phyloP scores from a whole-genome alignment of 1,140 invertebrate species.

The Neodiprion pinetum region DNA sequence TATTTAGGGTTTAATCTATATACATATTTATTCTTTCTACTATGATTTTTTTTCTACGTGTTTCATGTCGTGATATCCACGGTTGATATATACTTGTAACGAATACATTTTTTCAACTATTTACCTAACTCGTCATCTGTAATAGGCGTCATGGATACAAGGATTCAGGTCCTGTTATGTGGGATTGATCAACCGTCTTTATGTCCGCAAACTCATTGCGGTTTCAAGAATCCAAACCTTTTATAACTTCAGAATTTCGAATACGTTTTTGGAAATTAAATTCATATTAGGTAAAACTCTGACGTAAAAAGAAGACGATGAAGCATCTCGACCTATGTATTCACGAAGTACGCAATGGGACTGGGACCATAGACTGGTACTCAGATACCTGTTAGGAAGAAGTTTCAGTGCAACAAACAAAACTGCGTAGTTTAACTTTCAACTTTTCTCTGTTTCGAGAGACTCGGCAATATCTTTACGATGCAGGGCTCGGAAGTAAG shows the following conservation, averaged over 20 bases:
- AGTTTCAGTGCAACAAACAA: background rate
- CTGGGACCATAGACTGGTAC: too few relatives aligned
- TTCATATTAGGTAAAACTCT: too few relatives aligned
- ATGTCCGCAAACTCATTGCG: too few relatives aligned
- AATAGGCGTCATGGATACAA: too few relatives aligned
- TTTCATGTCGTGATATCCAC: background rate
- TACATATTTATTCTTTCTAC: background rate
- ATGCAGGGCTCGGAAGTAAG: background rate
- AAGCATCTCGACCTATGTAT: background rate
- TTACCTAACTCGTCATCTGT: too few relatives aligned
- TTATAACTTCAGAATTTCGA: too few relatives aligned
- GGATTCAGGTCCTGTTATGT: too few relatives aligned
- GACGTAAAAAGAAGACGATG: background rate
- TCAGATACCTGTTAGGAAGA: background rate
- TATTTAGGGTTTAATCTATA: background rate
- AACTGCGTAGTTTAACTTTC: background rate
- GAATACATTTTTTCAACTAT: too few relatives aligned
- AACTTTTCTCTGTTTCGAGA: background rate
- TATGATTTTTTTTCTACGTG: background rate
- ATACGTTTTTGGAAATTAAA: too few relatives aligned
- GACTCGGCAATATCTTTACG: background rate
- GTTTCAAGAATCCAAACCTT: too few relatives aligned
- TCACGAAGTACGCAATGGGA: too few relatives aligned
- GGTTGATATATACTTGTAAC: background rate
- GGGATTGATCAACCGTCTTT: too few relatives aligned